phyloP scores from a whole-genome alignment of 2,113 vertebrate species.

The Triplophysa siluroides region DNA sequence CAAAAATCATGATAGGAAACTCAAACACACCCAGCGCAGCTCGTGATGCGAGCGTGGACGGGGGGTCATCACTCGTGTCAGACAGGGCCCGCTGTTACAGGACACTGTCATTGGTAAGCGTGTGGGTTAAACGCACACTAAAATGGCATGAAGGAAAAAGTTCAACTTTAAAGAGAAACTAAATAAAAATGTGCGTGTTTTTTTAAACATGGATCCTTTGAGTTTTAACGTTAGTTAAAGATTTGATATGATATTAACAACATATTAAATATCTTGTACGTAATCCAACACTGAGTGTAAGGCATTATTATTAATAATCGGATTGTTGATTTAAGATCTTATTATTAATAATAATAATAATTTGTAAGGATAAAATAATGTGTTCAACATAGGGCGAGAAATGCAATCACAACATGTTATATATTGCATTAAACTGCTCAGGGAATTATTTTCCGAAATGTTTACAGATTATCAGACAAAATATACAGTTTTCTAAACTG shows the following conservation, averaged over 20 bases:
- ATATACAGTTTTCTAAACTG: neutral
- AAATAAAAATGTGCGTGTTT: neutral
- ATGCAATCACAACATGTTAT: too few relatives aligned
- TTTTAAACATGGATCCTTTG: neutral
- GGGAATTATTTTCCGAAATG: too few relatives aligned
- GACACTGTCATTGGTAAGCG: constrained; percentile 46
- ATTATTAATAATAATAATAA: too few relatives aligned
- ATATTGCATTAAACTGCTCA: too few relatives aligned
- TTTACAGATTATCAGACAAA: too few relatives aligned
- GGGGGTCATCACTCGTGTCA: constrained; percentile 7
- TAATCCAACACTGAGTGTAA: neutral
- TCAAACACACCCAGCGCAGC: constrained; percentile 20
- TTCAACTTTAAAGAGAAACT: neutral
- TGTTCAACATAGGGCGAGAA: too few relatives aligned
- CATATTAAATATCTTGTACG: neutral
- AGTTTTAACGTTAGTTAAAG: neutral
- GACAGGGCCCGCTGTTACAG: constrained; percentile 41
- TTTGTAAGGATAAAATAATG: too few relatives aligned
- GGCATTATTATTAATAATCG: constrained; percentile 9
- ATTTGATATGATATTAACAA: constrained; percentile 13
- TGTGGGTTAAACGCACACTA: constrained; percentile 16
- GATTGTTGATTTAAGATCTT: neutral
- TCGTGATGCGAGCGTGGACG: constrained; percentile 6
- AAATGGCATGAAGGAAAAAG: neutral
- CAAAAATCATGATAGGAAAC: constrained; percentile 31